Conservation (phyloP, 2,888 invertebrate species). For the Steinernema carpocapsae region DNA sequence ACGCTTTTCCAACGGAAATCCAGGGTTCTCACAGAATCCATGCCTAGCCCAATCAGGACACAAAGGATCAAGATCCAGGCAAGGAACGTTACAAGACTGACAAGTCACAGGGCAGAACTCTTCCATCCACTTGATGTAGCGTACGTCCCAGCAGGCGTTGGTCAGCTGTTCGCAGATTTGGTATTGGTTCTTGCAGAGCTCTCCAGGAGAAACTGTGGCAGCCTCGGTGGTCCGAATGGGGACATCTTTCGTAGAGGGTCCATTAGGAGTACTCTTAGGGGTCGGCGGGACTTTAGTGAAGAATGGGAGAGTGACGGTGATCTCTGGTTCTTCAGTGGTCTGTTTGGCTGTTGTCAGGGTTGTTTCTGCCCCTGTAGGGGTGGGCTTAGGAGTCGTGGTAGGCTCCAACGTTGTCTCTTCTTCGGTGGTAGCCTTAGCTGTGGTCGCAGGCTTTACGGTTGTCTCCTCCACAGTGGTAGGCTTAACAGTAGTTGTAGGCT, state of each 20-base stretch:
- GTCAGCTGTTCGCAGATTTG: background rate
- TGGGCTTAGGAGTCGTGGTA: no score
- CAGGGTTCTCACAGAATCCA: constrained; percentile 7
- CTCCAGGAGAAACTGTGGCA: background rate
- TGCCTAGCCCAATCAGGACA: background rate
- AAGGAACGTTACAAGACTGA: background rate
- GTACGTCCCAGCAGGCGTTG: background rate
- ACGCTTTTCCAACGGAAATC: background rate
- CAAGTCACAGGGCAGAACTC: background rate
- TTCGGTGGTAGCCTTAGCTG: background rate
- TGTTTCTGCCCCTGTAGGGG: no score
- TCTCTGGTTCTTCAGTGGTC: background rate
- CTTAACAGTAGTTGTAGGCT: background rate
- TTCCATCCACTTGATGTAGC: background rate
- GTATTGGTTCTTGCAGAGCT: background rate
- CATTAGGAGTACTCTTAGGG: no score
- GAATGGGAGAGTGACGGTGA: background rate
- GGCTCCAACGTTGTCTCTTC: no score
- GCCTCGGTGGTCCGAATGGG: no score
- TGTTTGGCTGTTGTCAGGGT: no score
- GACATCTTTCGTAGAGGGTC: no score
- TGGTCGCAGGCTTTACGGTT: no score
- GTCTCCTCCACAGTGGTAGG: background rate
- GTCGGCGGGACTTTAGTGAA: no score
- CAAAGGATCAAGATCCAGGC: background rate